Conservation (phyloP, 2,888 invertebrate genomes). For the Strigamia crassipes region DNA sequence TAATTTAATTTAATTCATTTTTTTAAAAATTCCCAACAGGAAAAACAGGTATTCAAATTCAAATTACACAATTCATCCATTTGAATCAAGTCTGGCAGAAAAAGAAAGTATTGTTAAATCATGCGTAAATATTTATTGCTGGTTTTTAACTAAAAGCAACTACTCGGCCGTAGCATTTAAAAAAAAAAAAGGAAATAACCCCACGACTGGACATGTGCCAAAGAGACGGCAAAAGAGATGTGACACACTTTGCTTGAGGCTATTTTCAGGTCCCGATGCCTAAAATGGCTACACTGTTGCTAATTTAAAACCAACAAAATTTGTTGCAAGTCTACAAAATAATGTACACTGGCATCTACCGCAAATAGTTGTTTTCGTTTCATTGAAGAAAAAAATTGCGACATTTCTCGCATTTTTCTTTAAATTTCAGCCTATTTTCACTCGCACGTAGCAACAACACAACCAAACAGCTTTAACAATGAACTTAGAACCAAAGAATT, state of each 20-base stretch:
- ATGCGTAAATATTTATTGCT: neutral
- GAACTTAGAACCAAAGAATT: no score
- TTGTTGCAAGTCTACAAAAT: constrained; percentile 27
- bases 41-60: neutral
- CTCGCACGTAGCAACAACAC: no score
- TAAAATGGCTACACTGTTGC: constrained; percentile 43
- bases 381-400: neutral
- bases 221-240: neutral
- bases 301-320: constrained; percentile 35
- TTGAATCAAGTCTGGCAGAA: no score
- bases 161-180: neutral
- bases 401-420: neutral
- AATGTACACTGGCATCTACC: neutral
- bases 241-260: constrained; percentile 18
- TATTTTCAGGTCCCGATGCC: constrained; percentile 37
- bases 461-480: no score
- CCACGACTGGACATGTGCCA: constrained; percentile 19
- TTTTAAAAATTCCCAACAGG: neutral
- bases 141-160: neutral
- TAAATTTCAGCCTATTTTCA: no score
- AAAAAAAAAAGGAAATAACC: constrained; percentile 20
- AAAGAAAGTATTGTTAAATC: neutral
- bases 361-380: neutral
- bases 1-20: neutral
- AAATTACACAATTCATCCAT: neutral